phyloP scores from a whole-genome alignment of 2,113 vertebrate genomes.

The Piaya cayana region DNA sequence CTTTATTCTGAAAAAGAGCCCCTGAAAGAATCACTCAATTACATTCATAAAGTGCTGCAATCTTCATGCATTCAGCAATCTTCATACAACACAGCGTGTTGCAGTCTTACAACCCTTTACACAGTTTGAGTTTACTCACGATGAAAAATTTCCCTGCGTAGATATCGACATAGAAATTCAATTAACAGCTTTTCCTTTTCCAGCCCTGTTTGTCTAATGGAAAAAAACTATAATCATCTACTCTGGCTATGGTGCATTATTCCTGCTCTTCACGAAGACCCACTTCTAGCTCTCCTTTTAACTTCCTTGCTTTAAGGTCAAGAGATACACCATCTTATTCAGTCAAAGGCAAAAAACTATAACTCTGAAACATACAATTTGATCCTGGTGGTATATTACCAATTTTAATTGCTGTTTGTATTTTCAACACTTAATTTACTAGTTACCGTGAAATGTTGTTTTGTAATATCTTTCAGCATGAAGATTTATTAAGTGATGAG shows the following conservation, averaged over 20 bases:
- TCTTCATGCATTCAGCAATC: neutral
- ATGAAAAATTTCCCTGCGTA: neutral
- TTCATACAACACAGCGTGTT: no score
- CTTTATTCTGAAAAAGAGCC: neutral
- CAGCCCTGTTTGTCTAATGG: neutral
- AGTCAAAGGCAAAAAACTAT: neutral
- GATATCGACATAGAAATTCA: neutral
- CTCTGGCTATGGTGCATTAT: neutral
- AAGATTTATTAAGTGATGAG: neutral
- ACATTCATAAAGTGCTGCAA: neutral
- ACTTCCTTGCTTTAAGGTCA: neutral
- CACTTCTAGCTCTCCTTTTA: neutral
- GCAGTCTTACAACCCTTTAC: neutral
- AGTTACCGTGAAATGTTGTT: neutral
- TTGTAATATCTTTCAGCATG: neutral
- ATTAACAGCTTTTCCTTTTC: neutral
- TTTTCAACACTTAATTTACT: neutral
- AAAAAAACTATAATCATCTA: neutral
- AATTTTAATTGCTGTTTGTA: neutral
- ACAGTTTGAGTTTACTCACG: neutral
- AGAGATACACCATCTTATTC: neutral
- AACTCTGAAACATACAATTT: neutral
- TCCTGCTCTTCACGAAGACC: neutral
- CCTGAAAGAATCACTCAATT: neutral
- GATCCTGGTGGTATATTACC: neutral